A percentile compares a stretch with the other conserved stretches of the same genome.
These are phyloP conservation scores for Danio rerio DNA, from an alignment of 2,113 vertebrate species.

Conservation along the genomic window GRCz12tu NC_133181.1:46214001-46214500, in stretches of 20 bases:
- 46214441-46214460: no score
- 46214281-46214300: slow-evolving; percentile 81
- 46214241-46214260: slow-evolving; percentile 88
- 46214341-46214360: not conserved
- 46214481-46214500: no score
- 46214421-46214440: no score
- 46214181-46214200: slow-evolving; percentile 96
- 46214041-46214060: slow-evolving; percentile 99
- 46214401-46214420: no score
- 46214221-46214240: slow-evolving; percentile 91
- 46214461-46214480: no score
- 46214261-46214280: slow-evolving; percentile 90
- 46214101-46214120: slow-evolving; percentile 82
- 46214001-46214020: slow-evolving; percentile 93
- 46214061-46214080: slow-evolving; percentile 91
- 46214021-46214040: slow-evolving; percentile 96
- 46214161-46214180: slow-evolving; percentile 94
- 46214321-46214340: not conserved
- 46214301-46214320: not conserved
- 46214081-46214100: slow-evolving; percentile 85
- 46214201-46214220: slow-evolving; percentile 93
- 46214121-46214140: slow-evolving; percentile 90
- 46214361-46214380: no score
- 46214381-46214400: no score
- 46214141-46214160: slow-evolving; percentile 93